Conservation (phyloP, 2,888 invertebrate genomes). For the Drepana falcataria region DNA sequence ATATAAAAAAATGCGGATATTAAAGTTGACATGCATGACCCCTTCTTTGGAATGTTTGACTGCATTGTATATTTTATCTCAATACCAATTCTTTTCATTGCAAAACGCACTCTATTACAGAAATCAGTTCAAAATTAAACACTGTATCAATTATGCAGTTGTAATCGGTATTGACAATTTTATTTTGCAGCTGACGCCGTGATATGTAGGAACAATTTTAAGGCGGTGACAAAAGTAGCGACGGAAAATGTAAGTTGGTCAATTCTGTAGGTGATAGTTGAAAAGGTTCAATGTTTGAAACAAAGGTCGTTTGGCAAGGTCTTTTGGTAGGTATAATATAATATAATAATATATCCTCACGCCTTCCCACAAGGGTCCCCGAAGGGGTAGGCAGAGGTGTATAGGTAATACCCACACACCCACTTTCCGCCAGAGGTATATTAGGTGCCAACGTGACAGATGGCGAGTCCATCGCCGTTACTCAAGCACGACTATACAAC, state of each 20-base stretch:
- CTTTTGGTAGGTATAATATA: constrained; percentile 8
- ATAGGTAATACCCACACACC: no score
- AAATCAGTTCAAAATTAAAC: not conserved
- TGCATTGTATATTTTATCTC: not conserved
- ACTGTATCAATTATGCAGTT: not conserved
- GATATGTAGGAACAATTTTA: not conserved
- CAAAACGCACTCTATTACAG: not conserved
- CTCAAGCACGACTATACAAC: no score
- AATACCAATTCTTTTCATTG: not conserved
- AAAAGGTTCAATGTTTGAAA: constrained; percentile 40
- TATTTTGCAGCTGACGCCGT: constrained; percentile 4
- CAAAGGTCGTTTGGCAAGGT: constrained; percentile 54
- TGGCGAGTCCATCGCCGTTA: no score
- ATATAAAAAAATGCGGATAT: constrained; percentile 16
- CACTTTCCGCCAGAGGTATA: no score
- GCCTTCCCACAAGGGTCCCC: no score
- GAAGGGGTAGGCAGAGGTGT: no score
- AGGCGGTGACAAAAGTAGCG: constrained; percentile 1
- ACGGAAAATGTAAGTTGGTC: constrained; percentile 10
- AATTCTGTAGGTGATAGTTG: constrained; percentile 40
- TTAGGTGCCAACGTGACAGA: no score
- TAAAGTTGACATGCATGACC: constrained; percentile 6
- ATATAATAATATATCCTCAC: no score
- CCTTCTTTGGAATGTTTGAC: constrained; percentile 6
- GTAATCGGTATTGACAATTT: not conserved